Percentiles rank a stretch among this genome's conserved stretches.
phyloP scores from a whole-genome alignment of 2,113 vertebrate species.

The Megaceryle torquata region DNA sequence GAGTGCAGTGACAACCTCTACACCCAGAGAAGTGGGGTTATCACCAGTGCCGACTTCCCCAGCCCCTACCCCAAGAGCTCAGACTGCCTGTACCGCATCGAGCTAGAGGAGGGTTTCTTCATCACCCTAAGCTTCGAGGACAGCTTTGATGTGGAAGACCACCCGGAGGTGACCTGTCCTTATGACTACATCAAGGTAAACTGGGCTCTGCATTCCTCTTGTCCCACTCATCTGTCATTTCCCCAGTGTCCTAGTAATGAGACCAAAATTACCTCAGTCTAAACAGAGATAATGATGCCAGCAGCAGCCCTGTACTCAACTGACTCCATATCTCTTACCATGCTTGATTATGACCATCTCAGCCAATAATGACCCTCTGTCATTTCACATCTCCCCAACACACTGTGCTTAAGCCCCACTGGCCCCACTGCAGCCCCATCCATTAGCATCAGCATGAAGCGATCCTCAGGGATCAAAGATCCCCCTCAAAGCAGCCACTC shows the following conservation, averaged over 20 bases:
- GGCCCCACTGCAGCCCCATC: background rate
- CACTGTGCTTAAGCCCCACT: background rate
- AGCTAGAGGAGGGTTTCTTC: conserved; percentile 87
- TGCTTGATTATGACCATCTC: background rate
- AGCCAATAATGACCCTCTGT: background rate
- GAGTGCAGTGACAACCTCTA: conserved; percentile 90
- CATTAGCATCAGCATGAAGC: background rate
- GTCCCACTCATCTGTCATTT: rapidly evolving
- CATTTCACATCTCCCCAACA: background rate
- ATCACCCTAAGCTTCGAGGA: conserved; percentile 86
- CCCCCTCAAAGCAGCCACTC: background rate
- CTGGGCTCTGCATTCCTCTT: background rate
- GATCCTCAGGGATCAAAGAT: background rate
- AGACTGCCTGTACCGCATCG: conserved; percentile 84
- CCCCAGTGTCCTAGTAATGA: background rate
- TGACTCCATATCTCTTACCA: background rate
- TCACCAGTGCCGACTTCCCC: conserved; percentile 87
- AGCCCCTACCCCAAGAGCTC: conserved; percentile 92
- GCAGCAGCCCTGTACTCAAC: background rate
- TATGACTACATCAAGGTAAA: conserved; percentile 93
- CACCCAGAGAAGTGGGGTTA: conserved; percentile 81
- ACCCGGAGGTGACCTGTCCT: conserved; percentile 89
- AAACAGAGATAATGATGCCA: background rate
- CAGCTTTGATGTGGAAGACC: conserved; percentile 91
- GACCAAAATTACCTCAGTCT: background rate